Evolutionary conservation across 2,797 vertebrate genomes (phyloP).

Genomic region (Etheostoma nigrum): DNA sequence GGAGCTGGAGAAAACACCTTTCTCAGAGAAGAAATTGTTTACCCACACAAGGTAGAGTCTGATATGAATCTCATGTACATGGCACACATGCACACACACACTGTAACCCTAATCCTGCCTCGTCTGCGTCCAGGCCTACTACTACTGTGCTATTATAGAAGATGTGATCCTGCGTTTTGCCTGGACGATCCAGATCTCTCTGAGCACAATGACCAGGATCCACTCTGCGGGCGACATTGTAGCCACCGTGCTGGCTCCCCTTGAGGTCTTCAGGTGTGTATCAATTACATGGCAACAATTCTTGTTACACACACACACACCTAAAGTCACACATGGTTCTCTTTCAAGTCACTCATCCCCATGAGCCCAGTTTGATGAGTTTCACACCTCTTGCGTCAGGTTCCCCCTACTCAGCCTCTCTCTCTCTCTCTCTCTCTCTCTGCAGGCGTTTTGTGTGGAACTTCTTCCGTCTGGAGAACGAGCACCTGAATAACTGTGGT

Average conservation of each 20-base stretch:
- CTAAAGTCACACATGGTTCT: not conserved
- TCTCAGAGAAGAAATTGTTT: slow-evolving; percentile 97
- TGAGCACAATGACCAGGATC: slow-evolving; percentile 87
- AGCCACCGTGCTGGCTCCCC: slow-evolving; percentile 93
- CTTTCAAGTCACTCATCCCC: not conserved
- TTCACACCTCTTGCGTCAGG: not conserved
- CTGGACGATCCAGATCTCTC: slow-evolving; percentile 95
- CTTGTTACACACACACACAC: not conserved
- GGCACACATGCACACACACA: slow-evolving; percentile 9
- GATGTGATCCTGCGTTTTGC: slow-evolving; percentile 97
- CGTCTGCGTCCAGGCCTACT: slow-evolving; percentile 89
- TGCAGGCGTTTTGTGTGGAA: slow-evolving; percentile 97
- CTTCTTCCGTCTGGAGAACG: slow-evolving; percentile 98
- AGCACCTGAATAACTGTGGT: slow-evolving; percentile 98
- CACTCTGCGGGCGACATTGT: slow-evolving; percentile 90
- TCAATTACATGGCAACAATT: not conserved
- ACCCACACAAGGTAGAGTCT: slow-evolving; percentile 93
- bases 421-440: not conserved
- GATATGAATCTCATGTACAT: not conserved
- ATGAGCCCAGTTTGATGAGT: not conserved
- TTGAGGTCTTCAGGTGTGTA: slow-evolving; percentile 96
- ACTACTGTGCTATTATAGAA: slow-evolving; percentile 97
- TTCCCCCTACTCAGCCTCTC: not conserved
- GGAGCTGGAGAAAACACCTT: slow-evolving; percentile 98
- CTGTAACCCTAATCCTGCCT: not conserved